A percentile compares a stretch with the other conserved stretches of the same genome.
Conservation (phyloP, 2,113 vertebrate genomes). For the Rhadina sibilatrix region DNA sequence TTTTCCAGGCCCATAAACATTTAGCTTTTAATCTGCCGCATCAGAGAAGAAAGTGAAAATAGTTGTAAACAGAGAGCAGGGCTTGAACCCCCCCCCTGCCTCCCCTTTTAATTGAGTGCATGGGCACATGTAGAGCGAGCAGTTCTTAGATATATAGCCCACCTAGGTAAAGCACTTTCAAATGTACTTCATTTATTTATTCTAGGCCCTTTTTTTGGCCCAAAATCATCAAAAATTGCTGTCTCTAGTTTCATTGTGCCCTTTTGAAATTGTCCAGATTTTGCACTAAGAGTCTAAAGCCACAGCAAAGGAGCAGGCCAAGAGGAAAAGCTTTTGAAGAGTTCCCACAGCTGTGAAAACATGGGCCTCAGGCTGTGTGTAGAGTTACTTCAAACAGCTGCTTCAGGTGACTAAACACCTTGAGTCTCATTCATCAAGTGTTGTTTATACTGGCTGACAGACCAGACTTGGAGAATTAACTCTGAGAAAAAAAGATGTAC, state of each 20-base stretch:
- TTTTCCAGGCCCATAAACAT: slow-evolving; percentile 61
- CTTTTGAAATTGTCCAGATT: slow-evolving; percentile 84
- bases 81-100: slow-evolving; percentile 40
- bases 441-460: slow-evolving; percentile 90
- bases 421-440: slow-evolving; percentile 91
- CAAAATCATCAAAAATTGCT: slow-evolving; percentile 80
- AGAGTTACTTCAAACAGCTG: slow-evolving; percentile 84
- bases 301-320: slow-evolving; percentile 78
- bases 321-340: slow-evolving; percentile 84
- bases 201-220: slow-evolving; percentile 82
- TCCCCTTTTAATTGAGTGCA: slow-evolving; percentile 54
- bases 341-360: slow-evolving; percentile 92
- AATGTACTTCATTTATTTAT: slow-evolving; percentile 86
- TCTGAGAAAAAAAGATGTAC: slow-evolving; percentile 78
- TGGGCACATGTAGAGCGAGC: slow-evolving; percentile 27
- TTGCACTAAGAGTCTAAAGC: slow-evolving; percentile 76
- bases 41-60: slow-evolving; percentile 67
- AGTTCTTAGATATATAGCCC: slow-evolving; percentile 82
- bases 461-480: slow-evolving; percentile 83
- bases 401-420: slow-evolving; percentile 97
- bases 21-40: slow-evolving; percentile 23
- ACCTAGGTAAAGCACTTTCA: slow-evolving; percentile 85
- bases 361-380: slow-evolving; percentile 80
- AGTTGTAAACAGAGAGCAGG: slow-evolving; percentile 62
- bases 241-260: slow-evolving; percentile 85